Evolutionary conservation across 2,797 vertebrate species (phyloP), one percentile per base, ranked within the genome.

Genomic region (Anabas testudineus): DNA sequence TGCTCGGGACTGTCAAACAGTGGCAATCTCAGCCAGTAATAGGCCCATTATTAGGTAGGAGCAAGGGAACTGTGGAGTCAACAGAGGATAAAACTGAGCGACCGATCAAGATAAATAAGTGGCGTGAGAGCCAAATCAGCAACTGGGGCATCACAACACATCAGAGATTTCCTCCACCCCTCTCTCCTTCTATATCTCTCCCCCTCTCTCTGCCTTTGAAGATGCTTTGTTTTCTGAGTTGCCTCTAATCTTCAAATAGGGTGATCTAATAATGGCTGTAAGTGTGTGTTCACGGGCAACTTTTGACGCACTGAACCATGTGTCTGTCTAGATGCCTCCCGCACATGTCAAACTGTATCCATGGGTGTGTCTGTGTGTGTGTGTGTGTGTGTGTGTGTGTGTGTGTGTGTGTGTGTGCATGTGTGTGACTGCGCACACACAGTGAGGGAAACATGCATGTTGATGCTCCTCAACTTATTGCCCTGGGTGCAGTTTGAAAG

Each of bases 81-180:
- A 67, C 60, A 26, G 82, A 90, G 80, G 74, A 81, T 83, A 81
- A 87, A 80, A 77, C 47, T 15, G 64, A 85, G 83, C 46, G 67
- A 84, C 77, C 68, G 45, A 87, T 85, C 52, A 22, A 68, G 84
- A 81, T 81, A 89, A 91, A 90, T 93, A 91, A 94, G 89, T 90
- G 82, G 92, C 70, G 78, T 84, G 82, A 81, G 82, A 88, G 46
- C 67, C 66, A 85, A 84, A 83, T 82, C 76, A 58, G 82, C 83
- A 90, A 91, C 87, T 87, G 84, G 91, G 80, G 81, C 91, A 88
- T 92, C 91, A 87, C 83, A 90, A 82, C 78, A 72, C 71, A 88
- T 73, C 69, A 78, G 64, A 87, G 65, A 70, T 74, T 64, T 55
- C 62, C 24, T 4, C 45, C 60, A 57, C 19, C 41, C 26, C 32